phyloP scores from a whole-genome alignment of 2,113 vertebrate genomes.

The Hippoglossus stenolepis region DNA sequence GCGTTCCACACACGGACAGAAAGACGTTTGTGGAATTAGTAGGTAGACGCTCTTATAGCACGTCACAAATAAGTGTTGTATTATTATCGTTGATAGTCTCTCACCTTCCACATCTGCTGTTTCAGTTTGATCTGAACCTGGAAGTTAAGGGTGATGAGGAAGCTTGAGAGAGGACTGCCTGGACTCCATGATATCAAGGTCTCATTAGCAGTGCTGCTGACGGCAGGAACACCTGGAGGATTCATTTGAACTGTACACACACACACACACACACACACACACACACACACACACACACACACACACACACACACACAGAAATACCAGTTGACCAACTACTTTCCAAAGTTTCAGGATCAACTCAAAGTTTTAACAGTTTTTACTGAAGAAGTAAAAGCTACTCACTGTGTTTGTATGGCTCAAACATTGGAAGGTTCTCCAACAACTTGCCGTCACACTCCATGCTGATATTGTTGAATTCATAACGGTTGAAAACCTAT shows the following conservation, averaged over 20 bases:
- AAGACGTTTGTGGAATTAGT: too few relatives aligned
- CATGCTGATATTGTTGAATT: conserved; percentile 8
- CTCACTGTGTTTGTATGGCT: conserved; percentile 30
- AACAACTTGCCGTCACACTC: conserved; percentile 47
- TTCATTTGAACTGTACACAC: conserved; percentile 74
- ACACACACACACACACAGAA: too few relatives aligned
- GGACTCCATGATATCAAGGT: conserved; percentile 63
- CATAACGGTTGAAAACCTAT: conserved; percentile 4
- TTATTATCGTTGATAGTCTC: background rate
- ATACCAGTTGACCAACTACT: too few relatives aligned
- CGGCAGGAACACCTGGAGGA: conserved; percentile 56
- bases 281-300: too few relatives aligned
- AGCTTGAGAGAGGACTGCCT: accelerated
- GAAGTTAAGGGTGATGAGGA: background rate
- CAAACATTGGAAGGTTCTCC: background rate
- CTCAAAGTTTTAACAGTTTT: background rate
- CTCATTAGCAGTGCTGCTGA: conserved; percentile 35
- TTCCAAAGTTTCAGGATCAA: background rate
- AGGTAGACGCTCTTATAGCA: too few relatives aligned
- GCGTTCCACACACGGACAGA: too few relatives aligned
- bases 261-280: background rate
- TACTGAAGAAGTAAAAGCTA: background rate
- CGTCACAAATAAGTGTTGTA: too few relatives aligned
- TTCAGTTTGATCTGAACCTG: conserved; percentile 66
- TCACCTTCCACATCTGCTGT: conserved; percentile 62